Conservation (phyloP, 1,140 invertebrate species). For the Aphaenogaster rudis region DNA sequence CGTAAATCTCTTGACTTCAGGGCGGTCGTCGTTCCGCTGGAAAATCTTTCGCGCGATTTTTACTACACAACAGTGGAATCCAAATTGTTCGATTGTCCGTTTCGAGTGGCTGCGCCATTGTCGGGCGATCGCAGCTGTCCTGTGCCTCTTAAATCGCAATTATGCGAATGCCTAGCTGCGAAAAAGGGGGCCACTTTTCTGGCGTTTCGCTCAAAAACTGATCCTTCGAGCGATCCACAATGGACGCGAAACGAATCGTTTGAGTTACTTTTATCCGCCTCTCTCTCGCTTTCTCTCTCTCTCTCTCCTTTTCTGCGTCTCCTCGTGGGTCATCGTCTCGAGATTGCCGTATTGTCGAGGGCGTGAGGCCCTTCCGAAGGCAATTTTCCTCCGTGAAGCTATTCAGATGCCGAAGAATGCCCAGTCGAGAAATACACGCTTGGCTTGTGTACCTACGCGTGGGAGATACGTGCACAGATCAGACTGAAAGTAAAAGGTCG, state of each 20-base stretch:
- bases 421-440: constrained; percentile 15
- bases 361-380: constrained; percentile 79
- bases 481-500: constrained; percentile 23
- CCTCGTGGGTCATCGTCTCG: constrained; percentile 28
- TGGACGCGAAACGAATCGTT: constrained; percentile 70
- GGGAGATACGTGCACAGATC: constrained; percentile 40
- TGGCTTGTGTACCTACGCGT: constrained; percentile 41
- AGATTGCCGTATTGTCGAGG: constrained; percentile 77
- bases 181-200: constrained; percentile 70
- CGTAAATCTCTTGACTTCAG: constrained; percentile 25
- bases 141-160: constrained; percentile 82
- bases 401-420: constrained; percentile 77
- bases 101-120: constrained; percentile 78
- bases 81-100: constrained; percentile 81
- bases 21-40: constrained; percentile 40
- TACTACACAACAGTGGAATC: constrained; percentile 68
- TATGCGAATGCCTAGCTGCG: constrained; percentile 72
- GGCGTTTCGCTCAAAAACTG: constrained; percentile 78
- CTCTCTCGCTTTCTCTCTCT: constrained; percentile 20
- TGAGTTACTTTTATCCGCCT: constrained; percentile 67
- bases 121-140: constrained; percentile 75
- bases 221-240: constrained; percentile 72
- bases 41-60: constrained; percentile 71
- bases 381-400: constrained; percentile 78
- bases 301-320: constrained; percentile 5